Evolutionary conservation across 2,888 invertebrate genomes (phyloP), one percentile per base, ranked within the genome.

Genomic region (Meliscaeva auricollis): DNA sequence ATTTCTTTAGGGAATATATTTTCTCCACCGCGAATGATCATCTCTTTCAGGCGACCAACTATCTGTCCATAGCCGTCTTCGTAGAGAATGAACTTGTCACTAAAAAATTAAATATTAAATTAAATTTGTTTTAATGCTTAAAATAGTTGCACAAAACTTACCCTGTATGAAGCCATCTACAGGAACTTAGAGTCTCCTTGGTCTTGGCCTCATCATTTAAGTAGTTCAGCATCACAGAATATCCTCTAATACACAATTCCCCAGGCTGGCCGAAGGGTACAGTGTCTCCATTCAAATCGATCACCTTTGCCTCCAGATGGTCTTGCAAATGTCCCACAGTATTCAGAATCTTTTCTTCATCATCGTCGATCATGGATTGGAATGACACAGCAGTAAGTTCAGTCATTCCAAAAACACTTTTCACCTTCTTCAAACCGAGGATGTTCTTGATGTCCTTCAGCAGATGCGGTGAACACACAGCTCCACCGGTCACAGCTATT

Each of bases 1-100:
- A 96, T 93, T 93, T 96, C 96, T 93, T 93, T 94, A 0, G 96
- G 96, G 89, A 94, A 96, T 80, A 96, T 94, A 89, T 96, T 96
- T 91, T 96, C 96, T 30, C 96, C 96, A 2, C 96, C 96, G 79
- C 96, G 91, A 76, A 95, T 95, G 41, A 96, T 93, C 93, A 96
- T 93, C 87, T 96, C 96, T 89, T 96, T 96, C 9, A 94, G 88
- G 66, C 96, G 91, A 0, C 96, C 96, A 30, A 95, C 93, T 80
- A 96, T 93, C 87, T 91, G 90, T 0, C 94, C 94, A 89, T 95
- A 95, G 0, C 96, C 96, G 82, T 94, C 93, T 85, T 94, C 93
- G 41, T 93, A 90, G 75, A 96, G 91, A 1, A 94, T 87, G 82
- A 94, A 95, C 83, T 94, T 93, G 75, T 89, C 89, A 3, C 89